phyloP scores from a whole-genome alignment of 2,888 invertebrate genomes.

The Crocallis elinguaria region DNA sequence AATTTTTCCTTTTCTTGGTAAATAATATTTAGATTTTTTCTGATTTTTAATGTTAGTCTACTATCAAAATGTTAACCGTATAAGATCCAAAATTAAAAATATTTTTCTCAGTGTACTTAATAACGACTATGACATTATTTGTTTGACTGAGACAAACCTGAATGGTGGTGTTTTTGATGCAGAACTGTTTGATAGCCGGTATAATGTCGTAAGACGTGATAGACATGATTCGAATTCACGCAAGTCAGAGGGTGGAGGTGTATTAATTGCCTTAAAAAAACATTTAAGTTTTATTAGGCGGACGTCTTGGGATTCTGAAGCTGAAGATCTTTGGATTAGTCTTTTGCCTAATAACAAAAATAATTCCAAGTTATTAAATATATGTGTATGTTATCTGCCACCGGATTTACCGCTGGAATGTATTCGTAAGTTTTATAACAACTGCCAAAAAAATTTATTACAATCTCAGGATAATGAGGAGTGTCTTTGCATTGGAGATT shows the following conservation, averaged over 20 bases:
- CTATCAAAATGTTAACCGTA: no score
- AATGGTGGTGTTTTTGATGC: conserved; percentile 12
- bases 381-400: conserved; percentile 31
- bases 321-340: conserved; percentile 34
- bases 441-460: conserved; percentile 4
- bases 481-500: conserved; percentile 6
- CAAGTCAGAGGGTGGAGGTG: conserved; percentile 26
- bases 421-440: neutral
- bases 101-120: conserved; percentile 14
- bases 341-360: conserved; percentile 3
- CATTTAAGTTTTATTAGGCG: conserved; percentile 19
- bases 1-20: conserved; percentile 14
- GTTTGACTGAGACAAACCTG: conserved; percentile 25
- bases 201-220: conserved; percentile 22
- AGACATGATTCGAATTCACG: neutral
- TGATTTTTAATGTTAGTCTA: no score
- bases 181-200: conserved; percentile 21
- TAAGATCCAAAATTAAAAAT: conserved; percentile 4
- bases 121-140: conserved; percentile 24
- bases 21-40: conserved; percentile 1
- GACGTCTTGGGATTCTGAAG: conserved; percentile 22
- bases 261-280: conserved; percentile 27
- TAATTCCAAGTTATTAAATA: neutral
- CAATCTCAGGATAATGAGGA: neutral
- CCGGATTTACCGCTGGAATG: conserved; percentile 6